Conservation (phyloP, 2,888 invertebrate species). For the Drosophila gaucha region DNA sequence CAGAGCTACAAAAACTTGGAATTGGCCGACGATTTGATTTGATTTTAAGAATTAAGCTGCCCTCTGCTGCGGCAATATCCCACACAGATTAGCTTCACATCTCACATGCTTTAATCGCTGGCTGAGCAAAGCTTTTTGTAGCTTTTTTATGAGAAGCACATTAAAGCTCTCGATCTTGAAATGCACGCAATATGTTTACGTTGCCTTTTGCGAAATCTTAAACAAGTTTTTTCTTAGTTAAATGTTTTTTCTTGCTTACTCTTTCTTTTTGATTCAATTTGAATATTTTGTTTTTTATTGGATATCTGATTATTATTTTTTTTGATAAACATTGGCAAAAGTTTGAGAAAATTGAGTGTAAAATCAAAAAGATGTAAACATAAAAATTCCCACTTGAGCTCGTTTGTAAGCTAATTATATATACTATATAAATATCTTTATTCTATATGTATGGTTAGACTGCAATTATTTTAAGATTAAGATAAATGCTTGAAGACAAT, state of each 20-base stretch:
- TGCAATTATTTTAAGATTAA: slow-evolving; percentile 28
- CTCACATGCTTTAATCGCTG: slow-evolving; percentile 13
- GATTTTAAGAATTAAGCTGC: slow-evolving; percentile 7
- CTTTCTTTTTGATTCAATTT: slow-evolving; percentile 23
- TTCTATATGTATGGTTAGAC: slow-evolving; percentile 32
- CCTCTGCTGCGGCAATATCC: slow-evolving; percentile 12
- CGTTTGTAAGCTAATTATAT: slow-evolving; percentile 44
- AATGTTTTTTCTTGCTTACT: slow-evolving; percentile 8
- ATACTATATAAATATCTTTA: slow-evolving; percentile 7
- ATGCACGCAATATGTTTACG: slow-evolving; percentile 31
- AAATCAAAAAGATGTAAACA: slow-evolving; percentile 3
- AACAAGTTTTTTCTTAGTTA: slow-evolving; percentile 18
- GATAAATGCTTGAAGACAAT: neutral
- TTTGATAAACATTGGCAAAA: slow-evolving; percentile 39
- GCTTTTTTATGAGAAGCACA: slow-evolving; percentile 35
- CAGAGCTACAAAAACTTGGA: neutral
- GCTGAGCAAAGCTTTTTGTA: slow-evolving; percentile 44
- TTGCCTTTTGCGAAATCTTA: slow-evolving; percentile 12
- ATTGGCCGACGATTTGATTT: slow-evolving; percentile 13
- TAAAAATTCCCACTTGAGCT: slow-evolving; percentile 21
- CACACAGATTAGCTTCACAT: slow-evolving; percentile 6
- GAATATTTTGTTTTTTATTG: slow-evolving; percentile 26
- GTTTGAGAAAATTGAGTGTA: slow-evolving; percentile 17
- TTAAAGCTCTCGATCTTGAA: slow-evolving; percentile 31
- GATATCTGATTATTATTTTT: slow-evolving; percentile 8